Evolutionary conservation across 1,140 invertebrate genomes (phyloP).

Genomic region (Vanessa tameamea): DNA sequence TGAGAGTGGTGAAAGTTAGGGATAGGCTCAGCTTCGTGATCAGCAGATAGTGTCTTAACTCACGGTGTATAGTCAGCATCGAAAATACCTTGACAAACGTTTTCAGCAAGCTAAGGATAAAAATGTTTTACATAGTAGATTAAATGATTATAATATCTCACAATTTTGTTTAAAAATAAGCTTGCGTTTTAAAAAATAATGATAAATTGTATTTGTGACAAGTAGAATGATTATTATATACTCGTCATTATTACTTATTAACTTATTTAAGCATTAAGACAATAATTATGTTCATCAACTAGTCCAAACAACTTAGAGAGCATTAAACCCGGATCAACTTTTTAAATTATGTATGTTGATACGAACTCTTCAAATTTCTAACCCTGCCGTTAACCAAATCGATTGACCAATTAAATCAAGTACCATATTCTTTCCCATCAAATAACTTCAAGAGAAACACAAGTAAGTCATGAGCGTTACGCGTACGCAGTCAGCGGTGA

Average conservation of each 20-base stretch:
- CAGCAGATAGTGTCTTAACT: constrained; percentile 17
- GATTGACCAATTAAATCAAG: not conserved
- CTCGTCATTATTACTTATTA: not conserved
- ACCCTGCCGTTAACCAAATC: not conserved
- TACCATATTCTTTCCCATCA: constrained; percentile 20
- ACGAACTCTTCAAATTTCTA: too few relatives aligned
- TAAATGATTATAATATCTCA: too few relatives aligned
- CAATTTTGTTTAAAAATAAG: too few relatives aligned
- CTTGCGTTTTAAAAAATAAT: too few relatives aligned
- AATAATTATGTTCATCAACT: not conserved
- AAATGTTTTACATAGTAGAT: too few relatives aligned
- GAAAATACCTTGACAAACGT: not conserved
- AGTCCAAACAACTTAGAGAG: not conserved
- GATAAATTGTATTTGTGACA: too few relatives aligned
- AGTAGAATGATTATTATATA: too few relatives aligned
- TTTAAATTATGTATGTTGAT: too few relatives aligned
- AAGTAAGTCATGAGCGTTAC: constrained; percentile 4
- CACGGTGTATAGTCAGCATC: not conserved
- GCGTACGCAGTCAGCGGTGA: constrained; percentile 13
- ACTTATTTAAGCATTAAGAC: not conserved
- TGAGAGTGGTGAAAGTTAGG: constrained; percentile 45
- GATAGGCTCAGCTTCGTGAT: constrained; percentile 33
- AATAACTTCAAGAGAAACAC: not conserved
- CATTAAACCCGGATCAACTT: too few relatives aligned
- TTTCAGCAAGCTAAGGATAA: too few relatives aligned